Conservation (phyloP, 2,113 vertebrate genomes). For the Nesogale talazaci region DNA sequence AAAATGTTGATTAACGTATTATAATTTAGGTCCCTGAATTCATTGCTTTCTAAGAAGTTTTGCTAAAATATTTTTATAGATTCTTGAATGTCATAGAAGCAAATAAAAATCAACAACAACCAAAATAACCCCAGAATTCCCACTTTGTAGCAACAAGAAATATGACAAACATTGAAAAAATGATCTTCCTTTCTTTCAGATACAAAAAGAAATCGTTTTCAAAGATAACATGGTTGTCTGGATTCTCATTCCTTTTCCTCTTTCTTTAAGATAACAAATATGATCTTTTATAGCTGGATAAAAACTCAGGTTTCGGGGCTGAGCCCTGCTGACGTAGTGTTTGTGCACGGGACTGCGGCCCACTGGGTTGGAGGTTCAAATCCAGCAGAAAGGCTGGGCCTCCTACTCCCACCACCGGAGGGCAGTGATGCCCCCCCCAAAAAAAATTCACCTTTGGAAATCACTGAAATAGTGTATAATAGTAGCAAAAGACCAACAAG, state of each 20-base stretch:
- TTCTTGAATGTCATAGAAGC: not conserved
- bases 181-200: not conserved
- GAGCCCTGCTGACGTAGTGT: too few species aligned
- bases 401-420: too few species aligned
- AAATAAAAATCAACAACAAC: not conserved
- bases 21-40: not conserved
- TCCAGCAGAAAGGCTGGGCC: too few species aligned
- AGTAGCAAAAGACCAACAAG: not conserved
- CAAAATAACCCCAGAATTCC: not conserved
- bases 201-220: constrained; percentile 29
- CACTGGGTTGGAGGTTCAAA: too few species aligned
- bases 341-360: too few species aligned
- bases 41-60: not conserved
- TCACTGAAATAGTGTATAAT: not conserved
- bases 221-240: not conserved
- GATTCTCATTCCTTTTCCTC: not conserved
- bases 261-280: constrained; percentile 29
- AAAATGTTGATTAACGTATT: not conserved
- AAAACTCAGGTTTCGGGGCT: not conserved
- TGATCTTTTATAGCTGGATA: not conserved
- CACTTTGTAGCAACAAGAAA: not conserved
- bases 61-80: not conserved
- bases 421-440: too few species aligned
- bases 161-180: not conserved
- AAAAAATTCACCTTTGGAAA: too few species aligned